These are phyloP conservation scores for Callaeas wilsoni DNA, from an alignment of 2,113 vertebrate genomes.

Conservation along the genomic window DNA sequence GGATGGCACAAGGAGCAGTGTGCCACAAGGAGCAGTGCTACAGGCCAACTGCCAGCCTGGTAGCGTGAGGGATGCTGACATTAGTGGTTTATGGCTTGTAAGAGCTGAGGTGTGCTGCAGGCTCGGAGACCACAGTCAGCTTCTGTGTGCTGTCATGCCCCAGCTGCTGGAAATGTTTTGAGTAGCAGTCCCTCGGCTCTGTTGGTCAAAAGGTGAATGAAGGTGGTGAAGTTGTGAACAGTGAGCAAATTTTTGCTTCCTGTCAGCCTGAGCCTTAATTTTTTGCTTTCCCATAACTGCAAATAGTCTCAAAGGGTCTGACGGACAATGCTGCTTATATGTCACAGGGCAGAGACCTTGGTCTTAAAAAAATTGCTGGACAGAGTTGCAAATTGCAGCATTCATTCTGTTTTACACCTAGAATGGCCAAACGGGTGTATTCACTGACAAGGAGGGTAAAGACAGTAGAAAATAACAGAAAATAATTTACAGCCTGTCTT, in stretches of 20 bases:
- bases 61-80: background rate
- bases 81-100: background rate
- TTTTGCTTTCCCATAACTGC: background rate
- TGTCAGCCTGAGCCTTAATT: background rate
- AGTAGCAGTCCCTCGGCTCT: conserved; percentile 16
- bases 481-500: background rate
- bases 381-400: background rate
- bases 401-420: conserved; percentile 13
- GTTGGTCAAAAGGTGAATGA: conserved; percentile 40
- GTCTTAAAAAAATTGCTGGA: background rate
- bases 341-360: background rate
- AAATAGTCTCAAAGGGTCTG: background rate
- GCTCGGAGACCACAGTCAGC: background rate
- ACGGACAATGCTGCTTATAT: background rate
- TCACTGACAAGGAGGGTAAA: background rate
- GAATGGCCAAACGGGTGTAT: background rate
- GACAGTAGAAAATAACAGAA: background rate
- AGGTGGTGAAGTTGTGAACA: conserved; percentile 37
- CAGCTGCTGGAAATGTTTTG: conserved; percentile 7
- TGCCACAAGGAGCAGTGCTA: background rate
- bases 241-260: conserved; percentile 20
- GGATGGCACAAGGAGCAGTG: accelerated
- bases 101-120: background rate
- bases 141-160: background rate
- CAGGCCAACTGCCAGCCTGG: background rate